A percentile compares a stretch with the other conserved stretches of the same genome.
Conservation (phyloP, 53 echinoderm and acorn worm genomes). For the Zoroaster sp. region DNA sequence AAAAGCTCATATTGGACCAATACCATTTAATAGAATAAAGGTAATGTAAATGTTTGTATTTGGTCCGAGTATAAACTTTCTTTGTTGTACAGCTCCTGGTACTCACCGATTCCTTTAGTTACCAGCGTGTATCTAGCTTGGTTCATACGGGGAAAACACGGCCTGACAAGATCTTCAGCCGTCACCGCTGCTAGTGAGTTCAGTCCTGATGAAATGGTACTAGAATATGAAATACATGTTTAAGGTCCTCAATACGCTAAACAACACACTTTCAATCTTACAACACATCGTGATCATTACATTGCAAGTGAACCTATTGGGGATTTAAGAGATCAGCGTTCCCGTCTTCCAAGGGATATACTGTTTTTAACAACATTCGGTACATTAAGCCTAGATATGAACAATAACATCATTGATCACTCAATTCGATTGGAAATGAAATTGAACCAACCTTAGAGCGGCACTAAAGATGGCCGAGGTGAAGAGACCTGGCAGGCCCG, state of each 20-base stretch:
- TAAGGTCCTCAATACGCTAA: too few species aligned
- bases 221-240: background rate
- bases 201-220: slow-evolving; percentile 59
- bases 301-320: background rate
- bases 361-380: background rate
- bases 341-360: too few species aligned
- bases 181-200: slow-evolving; percentile 59
- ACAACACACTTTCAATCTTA: too few species aligned
- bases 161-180: slow-evolving; percentile 53
- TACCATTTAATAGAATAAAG: too few species aligned
- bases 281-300: background rate
- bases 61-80: background rate
- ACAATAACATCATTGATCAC: too few species aligned
- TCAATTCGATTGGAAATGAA: too few species aligned
- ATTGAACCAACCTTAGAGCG: slow-evolving; percentile 70
- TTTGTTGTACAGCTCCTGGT: background rate
- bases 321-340: background rate
- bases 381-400: background rate
- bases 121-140: slow-evolving; percentile 41
- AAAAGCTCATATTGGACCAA: too few species aligned
- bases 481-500: slow-evolving; percentile 84
- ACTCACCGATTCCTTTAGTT: slow-evolving; percentile 49
- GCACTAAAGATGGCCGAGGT: slow-evolving; percentile 91
- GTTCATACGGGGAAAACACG: slow-evolving; percentile 2
- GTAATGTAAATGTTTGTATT: background rate